Percentiles rank a stretch among this genome's conserved stretches.
Conservation (phyloP, 2,888 invertebrate species). For the Harpagoxenus sublaevis region DNA sequence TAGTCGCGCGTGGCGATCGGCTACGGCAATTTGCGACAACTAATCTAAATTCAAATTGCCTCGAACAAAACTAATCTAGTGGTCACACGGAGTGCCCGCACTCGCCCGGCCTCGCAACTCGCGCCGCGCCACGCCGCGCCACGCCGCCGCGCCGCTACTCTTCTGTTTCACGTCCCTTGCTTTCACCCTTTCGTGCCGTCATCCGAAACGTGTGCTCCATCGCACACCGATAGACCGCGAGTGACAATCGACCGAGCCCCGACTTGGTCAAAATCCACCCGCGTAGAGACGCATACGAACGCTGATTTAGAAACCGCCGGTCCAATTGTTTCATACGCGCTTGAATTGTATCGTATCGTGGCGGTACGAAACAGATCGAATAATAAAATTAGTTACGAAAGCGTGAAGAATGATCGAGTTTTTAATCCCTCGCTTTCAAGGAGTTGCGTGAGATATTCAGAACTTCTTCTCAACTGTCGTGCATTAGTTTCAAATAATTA, state of each 20-base stretch:
- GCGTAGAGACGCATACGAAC: conserved; percentile 39
- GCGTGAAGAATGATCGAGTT: conserved; percentile 26
- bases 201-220: conserved; percentile 63
- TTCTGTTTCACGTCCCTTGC: conserved; percentile 51
- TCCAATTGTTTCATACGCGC: conserved; percentile 44
- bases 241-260: conserved; percentile 62
- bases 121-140: conserved; percentile 47
- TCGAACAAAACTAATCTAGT: conserved; percentile 85
- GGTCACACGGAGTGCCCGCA: conserved; percentile 75
- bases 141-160: conserved; percentile 46
- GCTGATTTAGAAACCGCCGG: conserved; percentile 35
- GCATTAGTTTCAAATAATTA: background rate
- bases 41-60: conserved; percentile 86
- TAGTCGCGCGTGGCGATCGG: conserved; percentile 74
- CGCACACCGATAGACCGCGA: conserved; percentile 69
- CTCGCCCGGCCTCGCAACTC: conserved; percentile 58
- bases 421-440: background rate
- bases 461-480: background rate
- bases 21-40: conserved; percentile 84
- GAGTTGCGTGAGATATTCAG: background rate
- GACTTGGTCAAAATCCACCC: conserved; percentile 56
- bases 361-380: background rate
- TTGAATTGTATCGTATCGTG: background rate
- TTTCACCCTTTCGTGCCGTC: conserved; percentile 64
- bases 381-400: conserved; percentile 43